phyloP scores from a whole-genome alignment of 2,888 invertebrate genomes.

The Polydrusus tereticollis region DNA sequence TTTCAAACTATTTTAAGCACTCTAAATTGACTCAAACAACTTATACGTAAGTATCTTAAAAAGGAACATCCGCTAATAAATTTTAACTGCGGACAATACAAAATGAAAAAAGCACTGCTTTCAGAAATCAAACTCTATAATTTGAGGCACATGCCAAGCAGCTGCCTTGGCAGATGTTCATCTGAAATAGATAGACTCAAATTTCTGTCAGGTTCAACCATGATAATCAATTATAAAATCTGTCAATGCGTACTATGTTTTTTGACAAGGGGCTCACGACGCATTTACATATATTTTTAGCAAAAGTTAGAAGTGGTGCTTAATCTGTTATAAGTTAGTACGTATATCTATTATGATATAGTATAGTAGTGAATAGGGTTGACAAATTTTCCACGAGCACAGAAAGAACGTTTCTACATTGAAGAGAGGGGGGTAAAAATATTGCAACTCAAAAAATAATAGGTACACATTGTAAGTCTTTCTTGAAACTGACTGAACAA shows the following conservation, averaged over 20 bases:
- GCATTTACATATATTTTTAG: background rate
- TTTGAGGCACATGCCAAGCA: conserved; percentile 50
- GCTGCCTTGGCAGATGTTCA: conserved; percentile 44
- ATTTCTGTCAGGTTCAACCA: background rate
- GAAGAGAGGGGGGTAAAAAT: no score
- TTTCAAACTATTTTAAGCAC: no score
- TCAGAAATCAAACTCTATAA: conserved; percentile 28
- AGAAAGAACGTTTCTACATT: no score
- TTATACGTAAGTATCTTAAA: conserved; percentile 25
- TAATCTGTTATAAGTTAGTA: no score
- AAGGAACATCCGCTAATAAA: conserved; percentile 33
- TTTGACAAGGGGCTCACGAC: background rate
- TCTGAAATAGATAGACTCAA: conserved; percentile 2
- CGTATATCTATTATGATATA: no score
- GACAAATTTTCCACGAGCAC: no score
- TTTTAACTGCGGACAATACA: conserved; percentile 19
- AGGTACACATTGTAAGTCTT: no score
- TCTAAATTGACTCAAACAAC: conserved; percentile 3
- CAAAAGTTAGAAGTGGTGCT: background rate
- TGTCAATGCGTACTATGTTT: background rate
- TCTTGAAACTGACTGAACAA: no score
- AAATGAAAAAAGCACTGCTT: conserved; percentile 21
- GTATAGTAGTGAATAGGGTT: no score
- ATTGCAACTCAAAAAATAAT: no score
- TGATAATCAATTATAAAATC: conserved; percentile 14